These are phyloP conservation scores for Ranitomeya variabilis DNA, from an alignment of 2,113 vertebrate species.

Conservation along the genomic window DNA sequence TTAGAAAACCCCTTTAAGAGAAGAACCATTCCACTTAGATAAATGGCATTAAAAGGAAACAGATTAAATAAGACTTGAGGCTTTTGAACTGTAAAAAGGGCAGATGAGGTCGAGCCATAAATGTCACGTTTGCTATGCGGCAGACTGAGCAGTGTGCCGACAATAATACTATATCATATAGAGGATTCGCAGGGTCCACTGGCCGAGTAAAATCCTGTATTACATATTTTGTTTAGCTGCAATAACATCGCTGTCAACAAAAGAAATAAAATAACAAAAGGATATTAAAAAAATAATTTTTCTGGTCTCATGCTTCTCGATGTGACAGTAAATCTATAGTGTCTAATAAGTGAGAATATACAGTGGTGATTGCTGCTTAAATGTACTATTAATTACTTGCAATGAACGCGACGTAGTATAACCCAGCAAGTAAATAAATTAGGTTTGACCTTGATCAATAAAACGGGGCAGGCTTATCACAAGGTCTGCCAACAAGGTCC, in stretches of 20 bases:
- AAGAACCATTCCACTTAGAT: background rate
- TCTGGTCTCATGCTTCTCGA: background rate
- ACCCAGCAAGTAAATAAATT: slow-evolving; percentile 55
- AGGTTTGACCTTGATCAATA: slow-evolving; percentile 57
- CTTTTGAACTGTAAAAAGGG: slow-evolving; percentile 7
- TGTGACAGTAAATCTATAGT: slow-evolving; percentile 49
- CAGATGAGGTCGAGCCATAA: slow-evolving; percentile 23
- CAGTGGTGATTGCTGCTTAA: slow-evolving; percentile 43
- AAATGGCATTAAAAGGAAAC: background rate
- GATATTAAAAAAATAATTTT: background rate
- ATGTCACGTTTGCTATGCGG: slow-evolving; percentile 12
- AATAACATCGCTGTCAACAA: background rate
- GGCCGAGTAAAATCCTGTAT: background rate
- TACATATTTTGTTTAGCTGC: background rate
- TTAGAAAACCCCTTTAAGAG: background rate
- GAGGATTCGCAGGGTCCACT: background rate
- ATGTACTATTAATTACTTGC: slow-evolving; percentile 56
- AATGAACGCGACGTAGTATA: slow-evolving; percentile 13
- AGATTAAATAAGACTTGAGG: slow-evolving; percentile 31
- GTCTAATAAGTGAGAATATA: slow-evolving; percentile 54
- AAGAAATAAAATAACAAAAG: slow-evolving; percentile 21
- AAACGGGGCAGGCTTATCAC: slow-evolving; percentile 43
- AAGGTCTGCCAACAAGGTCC: slow-evolving; percentile 28
- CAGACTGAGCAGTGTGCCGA: background rate
- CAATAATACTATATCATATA: slow-evolving; percentile 4